Percentiles rank a stretch among this genome's conserved stretches.
Evolutionary conservation across 1,140 invertebrate genomes (phyloP).

Genomic region (Portunus trituberculatus): DNA sequence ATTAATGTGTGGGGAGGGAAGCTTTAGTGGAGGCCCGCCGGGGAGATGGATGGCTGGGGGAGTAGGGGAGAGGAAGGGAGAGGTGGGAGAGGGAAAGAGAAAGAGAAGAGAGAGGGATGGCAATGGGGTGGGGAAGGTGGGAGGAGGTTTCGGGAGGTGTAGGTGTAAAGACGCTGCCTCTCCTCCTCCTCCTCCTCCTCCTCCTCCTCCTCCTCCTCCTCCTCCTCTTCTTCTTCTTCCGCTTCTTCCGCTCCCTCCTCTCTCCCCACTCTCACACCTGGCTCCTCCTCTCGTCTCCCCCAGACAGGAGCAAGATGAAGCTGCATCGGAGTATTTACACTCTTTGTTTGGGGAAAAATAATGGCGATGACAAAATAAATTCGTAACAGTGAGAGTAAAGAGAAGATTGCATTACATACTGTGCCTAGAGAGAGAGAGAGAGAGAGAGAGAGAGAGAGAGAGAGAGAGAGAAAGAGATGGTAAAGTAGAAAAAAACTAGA

Average conservation of each 20-base stretch:
- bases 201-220: too few relatives aligned
- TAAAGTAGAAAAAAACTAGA: too few relatives aligned
- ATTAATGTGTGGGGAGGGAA: conserved; percentile 52
- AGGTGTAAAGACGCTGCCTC: not conserved
- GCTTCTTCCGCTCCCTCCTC: not conserved
- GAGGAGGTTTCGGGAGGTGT: not conserved
- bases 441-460: too few relatives aligned
- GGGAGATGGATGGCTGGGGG: not conserved
- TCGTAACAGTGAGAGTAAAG: not conserved
- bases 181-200: too few relatives aligned
- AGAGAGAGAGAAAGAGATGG: too few relatives aligned
- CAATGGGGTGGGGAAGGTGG: not conserved
- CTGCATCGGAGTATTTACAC: not conserved
- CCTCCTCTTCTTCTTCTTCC: not conserved
- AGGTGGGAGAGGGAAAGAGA: not conserved
- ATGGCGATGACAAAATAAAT: not conserved
- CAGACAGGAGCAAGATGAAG: not conserved
- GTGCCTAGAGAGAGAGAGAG: too few relatives aligned
- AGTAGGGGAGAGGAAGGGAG: not conserved
- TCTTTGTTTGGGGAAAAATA: conserved; percentile 23
- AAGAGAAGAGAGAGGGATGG: not conserved
- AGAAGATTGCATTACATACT: too few relatives aligned
- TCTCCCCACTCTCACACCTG: not conserved
- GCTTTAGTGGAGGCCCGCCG: not conserved
- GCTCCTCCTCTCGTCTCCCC: not conserved